Evolutionary conservation across 1,140 invertebrate genomes (phyloP).

Genomic region (Ooceraea biroi): DNA sequence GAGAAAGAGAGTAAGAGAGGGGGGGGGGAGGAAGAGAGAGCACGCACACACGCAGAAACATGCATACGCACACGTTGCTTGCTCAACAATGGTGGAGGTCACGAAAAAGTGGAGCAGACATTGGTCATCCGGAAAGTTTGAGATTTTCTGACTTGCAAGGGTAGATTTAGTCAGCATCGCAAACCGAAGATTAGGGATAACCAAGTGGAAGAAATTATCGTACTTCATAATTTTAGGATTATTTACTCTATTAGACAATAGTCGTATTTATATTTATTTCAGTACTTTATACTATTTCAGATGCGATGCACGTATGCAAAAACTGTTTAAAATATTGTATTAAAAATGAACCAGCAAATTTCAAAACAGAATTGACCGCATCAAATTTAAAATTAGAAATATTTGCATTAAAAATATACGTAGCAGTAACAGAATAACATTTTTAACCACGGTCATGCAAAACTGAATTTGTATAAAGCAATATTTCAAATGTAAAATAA

Average conservation of each 20-base stretch:
- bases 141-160: background rate
- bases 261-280: too few relatives aligned
- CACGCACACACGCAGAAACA: conserved; percentile 36
- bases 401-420: background rate
- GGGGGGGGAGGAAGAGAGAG: background rate
- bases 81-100: conserved; percentile 20
- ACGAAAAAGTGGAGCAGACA: conserved; percentile 14
- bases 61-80: conserved; percentile 21
- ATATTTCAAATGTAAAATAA: background rate
- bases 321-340: background rate
- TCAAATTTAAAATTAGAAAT: too few relatives aligned
- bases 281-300: background rate
- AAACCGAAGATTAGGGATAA: conserved; percentile 7
- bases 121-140: conserved; percentile 30
- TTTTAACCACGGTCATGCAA: background rate
- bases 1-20: too few relatives aligned
- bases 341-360: background rate
- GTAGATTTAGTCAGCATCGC: background rate
- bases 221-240: background rate
- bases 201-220: background rate
- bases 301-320: background rate
- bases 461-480: background rate
- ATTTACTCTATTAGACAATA: background rate
- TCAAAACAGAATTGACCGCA: background rate
- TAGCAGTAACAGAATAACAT: background rate